Percentiles rank a stretch among this genome's conserved stretches.
Evolutionary conservation across 2,797 vertebrate genomes (phyloP).

Genomic region (Phoeniculus purpureus): DNA sequence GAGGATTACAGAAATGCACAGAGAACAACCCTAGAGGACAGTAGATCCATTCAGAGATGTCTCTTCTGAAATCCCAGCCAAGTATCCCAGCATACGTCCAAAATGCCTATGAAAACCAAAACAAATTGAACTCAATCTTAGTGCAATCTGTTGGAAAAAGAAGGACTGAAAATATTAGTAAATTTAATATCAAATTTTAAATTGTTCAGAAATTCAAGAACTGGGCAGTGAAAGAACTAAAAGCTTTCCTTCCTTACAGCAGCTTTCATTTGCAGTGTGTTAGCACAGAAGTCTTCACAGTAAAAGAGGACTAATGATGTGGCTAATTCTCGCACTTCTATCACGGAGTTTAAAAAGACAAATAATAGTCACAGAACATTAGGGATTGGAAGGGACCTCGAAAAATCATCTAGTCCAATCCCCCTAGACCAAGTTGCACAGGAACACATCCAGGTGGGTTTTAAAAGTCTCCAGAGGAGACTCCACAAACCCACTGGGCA

Average conservation of each 20-base stretch:
- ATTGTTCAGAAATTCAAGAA: neutral
- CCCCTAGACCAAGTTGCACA: too few species aligned
- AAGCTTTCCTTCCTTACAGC: neutral
- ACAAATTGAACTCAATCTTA: neutral
- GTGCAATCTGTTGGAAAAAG: neutral
- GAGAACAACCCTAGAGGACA: conserved; percentile 15
- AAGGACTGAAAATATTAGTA: neutral
- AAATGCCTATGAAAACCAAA: neutral
- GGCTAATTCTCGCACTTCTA: neutral
- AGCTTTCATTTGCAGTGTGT: neutral
- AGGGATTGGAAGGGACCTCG: too few species aligned
- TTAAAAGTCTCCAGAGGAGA: too few species aligned
- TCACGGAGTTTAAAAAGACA: neutral
- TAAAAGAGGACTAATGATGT: neutral
- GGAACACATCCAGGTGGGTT: too few species aligned
- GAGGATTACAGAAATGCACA: conserved; percentile 32
- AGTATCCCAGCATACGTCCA: neutral
- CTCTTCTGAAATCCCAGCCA: neutral
- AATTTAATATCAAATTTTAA: neutral
- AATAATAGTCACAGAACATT: too few species aligned
- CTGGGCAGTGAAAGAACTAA: neutral
- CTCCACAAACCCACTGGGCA: too few species aligned
- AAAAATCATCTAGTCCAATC: too few species aligned
- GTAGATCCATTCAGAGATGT: conserved; percentile 40
- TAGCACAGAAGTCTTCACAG: neutral